A percentile compares a stretch with the other conserved stretches of the same genome.
These are phyloP conservation scores for Parauchenoglanis ngamensis DNA, from an alignment of 2,797 vertebrate species.

Conservation along the genomic window DNA sequence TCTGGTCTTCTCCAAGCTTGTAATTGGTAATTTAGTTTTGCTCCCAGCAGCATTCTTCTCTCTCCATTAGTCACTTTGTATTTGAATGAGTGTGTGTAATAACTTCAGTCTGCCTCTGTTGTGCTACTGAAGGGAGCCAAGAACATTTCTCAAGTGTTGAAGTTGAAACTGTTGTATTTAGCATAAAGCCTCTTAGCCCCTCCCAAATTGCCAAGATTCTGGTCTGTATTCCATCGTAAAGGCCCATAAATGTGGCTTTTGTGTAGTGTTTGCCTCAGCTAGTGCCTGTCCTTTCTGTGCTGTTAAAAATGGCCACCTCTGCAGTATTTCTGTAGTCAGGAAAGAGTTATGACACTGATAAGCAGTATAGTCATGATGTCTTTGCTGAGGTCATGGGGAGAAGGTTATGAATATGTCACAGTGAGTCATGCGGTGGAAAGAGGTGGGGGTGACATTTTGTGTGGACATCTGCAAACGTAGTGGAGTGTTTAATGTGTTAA, in stretches of 20 bases:
- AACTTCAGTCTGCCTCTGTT: not conserved
- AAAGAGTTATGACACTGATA: conserved; percentile 26
- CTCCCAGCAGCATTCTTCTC: not conserved
- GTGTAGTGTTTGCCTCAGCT: not conserved
- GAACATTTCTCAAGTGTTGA: not conserved
- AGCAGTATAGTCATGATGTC: conserved; percentile 30
- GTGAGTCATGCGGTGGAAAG: conserved; percentile 64
- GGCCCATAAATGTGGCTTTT: not conserved
- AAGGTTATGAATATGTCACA: conserved; percentile 53
- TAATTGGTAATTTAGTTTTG: conserved; percentile 7
- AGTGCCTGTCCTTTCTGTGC: not conserved
- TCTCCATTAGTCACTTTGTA: not conserved
- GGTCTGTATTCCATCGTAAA: not conserved
- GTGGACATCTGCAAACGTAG: conserved; percentile 56
- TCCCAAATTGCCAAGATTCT: not conserved
- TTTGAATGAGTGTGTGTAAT: not conserved
- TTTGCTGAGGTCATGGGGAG: conserved; percentile 60
- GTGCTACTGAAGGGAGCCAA: not conserved
- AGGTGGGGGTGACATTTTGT: conserved; percentile 45
- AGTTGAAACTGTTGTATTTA: no score
- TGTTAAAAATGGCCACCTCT: not conserved
- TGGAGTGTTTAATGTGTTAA: conserved; percentile 70
- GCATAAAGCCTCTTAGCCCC: no score
- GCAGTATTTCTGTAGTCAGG: conserved; percentile 38
- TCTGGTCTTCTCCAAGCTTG: not conserved